Conservation (phyloP, 2,797 vertebrate species). For the Peromyscus attwateri region DNA sequence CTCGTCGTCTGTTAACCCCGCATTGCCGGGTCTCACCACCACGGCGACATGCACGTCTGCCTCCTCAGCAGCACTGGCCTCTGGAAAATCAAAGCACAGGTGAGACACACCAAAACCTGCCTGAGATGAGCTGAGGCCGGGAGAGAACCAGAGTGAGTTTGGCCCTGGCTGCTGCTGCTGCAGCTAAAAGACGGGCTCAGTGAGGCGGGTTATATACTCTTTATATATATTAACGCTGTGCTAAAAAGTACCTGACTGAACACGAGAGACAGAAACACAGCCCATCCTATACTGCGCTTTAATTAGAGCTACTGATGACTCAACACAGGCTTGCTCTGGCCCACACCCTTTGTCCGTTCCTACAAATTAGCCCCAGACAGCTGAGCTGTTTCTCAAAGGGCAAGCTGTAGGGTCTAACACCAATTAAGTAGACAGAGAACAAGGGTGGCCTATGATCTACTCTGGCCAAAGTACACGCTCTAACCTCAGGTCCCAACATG, state of each 20-base stretch:
- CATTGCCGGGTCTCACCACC: slow-evolving; percentile 95
- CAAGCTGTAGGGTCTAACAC: not conserved
- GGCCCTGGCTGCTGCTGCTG: not conserved
- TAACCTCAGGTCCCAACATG: not conserved
- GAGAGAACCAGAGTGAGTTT: not conserved
- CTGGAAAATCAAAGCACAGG: slow-evolving; percentile 84
- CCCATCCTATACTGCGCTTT: not conserved
- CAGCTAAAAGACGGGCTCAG: not conserved
- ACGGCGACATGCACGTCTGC: slow-evolving; percentile 93
- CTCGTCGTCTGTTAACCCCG: slow-evolving; percentile 96
- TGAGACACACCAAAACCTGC: not conserved
- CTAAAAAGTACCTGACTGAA: not conserved
- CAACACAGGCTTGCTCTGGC: not conserved
- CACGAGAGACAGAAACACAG: not conserved
- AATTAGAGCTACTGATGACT: not conserved
- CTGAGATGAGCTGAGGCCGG: not conserved
- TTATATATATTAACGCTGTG: not conserved
- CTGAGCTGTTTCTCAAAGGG: not conserved
- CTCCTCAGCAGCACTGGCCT: slow-evolving; percentile 96
- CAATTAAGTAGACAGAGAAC: not conserved
- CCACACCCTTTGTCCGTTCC: not conserved
- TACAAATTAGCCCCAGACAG: not conserved
- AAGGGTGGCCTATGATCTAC: not conserved
- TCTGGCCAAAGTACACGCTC: not conserved
- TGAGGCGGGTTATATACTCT: not conserved